Evolutionary conservation across 2,888 invertebrate genomes (phyloP).

Genomic region (Merodon equestris): DNA sequence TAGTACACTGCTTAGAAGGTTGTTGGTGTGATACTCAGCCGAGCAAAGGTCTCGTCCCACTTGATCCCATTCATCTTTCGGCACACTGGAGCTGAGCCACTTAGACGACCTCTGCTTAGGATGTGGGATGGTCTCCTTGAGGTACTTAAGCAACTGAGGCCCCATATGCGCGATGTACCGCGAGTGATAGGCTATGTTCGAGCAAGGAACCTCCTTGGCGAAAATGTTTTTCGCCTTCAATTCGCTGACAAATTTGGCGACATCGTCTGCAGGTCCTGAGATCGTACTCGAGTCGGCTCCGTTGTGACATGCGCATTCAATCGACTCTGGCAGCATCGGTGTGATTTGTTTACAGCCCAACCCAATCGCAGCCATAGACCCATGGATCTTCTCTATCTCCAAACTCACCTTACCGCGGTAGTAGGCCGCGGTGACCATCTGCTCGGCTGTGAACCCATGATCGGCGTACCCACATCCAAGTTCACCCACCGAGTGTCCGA

Average conservation of each 20-base stretch:
- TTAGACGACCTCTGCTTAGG: constrained; percentile 85
- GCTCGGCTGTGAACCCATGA: constrained; percentile 91
- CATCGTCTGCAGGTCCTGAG: constrained; percentile 88
- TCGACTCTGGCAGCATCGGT: constrained; percentile 85
- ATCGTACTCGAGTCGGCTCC: constrained; percentile 92
- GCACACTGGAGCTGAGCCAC: constrained; percentile 93
- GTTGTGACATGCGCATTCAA: constrained; percentile 94
- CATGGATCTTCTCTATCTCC: constrained; percentile 84
- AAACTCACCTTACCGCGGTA: constrained; percentile 88
- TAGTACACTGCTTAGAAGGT: constrained; percentile 83
- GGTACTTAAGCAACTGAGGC: constrained; percentile 83
- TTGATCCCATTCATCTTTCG: constrained; percentile 85
- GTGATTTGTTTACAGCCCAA: constrained; percentile 81
- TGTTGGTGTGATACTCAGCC: constrained; percentile 94
- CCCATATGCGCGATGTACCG: constrained; percentile 86
- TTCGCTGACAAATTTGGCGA: constrained; percentile 83
- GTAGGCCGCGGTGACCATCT: constrained; percentile 91
- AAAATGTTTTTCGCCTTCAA: constrained; percentile 87
- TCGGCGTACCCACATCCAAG: constrained; percentile 97
- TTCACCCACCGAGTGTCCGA: constrained; percentile 97
- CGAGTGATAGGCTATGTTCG: constrained; percentile 94
- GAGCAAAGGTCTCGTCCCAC: constrained; percentile 83
- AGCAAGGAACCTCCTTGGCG: constrained; percentile 90
- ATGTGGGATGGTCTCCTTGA: constrained; percentile 83
- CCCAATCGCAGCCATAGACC: constrained; percentile 94